Percentiles rank a stretch among this genome's conserved stretches.
Evolutionary conservation across 1,140 invertebrate species (phyloP).

Genomic region (Polyergus mexicanus): DNA sequence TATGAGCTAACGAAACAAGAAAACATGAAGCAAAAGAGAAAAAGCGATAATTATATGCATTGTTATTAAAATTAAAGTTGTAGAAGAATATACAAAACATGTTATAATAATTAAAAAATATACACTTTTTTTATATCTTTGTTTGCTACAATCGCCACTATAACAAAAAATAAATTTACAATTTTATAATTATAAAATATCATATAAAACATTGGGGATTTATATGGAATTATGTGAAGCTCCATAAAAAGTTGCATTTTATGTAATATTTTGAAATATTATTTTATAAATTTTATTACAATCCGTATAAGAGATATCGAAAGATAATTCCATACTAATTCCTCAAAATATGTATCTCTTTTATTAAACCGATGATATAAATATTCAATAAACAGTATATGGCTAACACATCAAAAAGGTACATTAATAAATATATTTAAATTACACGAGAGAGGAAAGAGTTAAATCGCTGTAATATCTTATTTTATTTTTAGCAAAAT

Average conservation of each 20-base stretch:
- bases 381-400: not conserved
- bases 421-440: too few species aligned
- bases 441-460: not conserved
- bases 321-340: not conserved
- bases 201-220: not conserved
- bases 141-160: not conserved
- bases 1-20: slow-evolving; percentile 20
- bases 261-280: not conserved
- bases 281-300: slow-evolving; percentile 5
- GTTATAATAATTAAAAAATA: slow-evolving; percentile 13
- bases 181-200: slow-evolving; percentile 14
- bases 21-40: not conserved
- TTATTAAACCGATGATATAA: not conserved
- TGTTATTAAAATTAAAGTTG: slow-evolving; percentile 40
- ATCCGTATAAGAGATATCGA: not conserved
- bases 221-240: not conserved
- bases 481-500: not conserved
- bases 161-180: too few species aligned
- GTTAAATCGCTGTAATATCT: not conserved
- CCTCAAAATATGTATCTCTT: not conserved
- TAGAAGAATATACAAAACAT: not conserved
- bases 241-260: slow-evolving; percentile 1
- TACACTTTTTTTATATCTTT: not conserved
- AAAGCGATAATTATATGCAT: slow-evolving; percentile 29
- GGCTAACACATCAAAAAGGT: not conserved